A percentile compares a stretch with the other conserved stretches of the same genome.
Evolutionary conservation across 2,797 vertebrate genomes (phyloP).

Genomic region (Trichosurus vulpecula): DNA sequence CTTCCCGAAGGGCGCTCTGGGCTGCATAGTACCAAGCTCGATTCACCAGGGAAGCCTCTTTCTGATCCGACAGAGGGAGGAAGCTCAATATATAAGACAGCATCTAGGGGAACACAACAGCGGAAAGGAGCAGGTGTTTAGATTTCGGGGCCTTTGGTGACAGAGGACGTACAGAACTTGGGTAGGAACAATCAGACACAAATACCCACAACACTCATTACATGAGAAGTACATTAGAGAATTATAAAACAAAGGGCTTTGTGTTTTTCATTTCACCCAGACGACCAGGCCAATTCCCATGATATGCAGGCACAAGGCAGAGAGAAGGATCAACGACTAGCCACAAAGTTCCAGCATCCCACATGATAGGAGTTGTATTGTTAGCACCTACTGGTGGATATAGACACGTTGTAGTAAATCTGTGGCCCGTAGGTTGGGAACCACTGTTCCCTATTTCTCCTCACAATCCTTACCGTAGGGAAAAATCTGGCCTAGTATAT

Average conservation of each 20-base stretch:
- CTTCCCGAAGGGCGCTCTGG: constrained; percentile 88
- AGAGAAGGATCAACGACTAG: background rate
- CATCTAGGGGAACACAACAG: constrained; percentile 83
- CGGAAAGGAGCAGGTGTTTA: constrained; percentile 39
- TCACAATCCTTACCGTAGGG: background rate
- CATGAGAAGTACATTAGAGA: background rate
- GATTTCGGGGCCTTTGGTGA: constrained; percentile 13
- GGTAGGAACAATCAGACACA: background rate
- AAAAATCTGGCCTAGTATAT: background rate
- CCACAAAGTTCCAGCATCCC: background rate
- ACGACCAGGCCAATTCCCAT: background rate
- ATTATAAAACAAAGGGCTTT: background rate
- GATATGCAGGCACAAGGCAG: background rate
- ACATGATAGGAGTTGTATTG: background rate
- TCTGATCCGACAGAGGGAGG: constrained; percentile 89
- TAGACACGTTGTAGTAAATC: background rate
- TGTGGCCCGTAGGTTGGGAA: background rate
- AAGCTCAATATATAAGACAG: constrained; percentile 90
- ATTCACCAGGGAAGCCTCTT: constrained; percentile 90
- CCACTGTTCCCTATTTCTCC: background rate
- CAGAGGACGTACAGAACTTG: background rate
- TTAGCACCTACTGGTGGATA: background rate
- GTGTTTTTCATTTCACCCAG: background rate
- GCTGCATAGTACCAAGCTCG: constrained; percentile 89
- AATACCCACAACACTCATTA: background rate